Percentiles rank a stretch among this genome's conserved stretches.
Evolutionary conservation across 2,888 invertebrate species (phyloP).

Genomic region (Saturnia pavonia): DNA sequence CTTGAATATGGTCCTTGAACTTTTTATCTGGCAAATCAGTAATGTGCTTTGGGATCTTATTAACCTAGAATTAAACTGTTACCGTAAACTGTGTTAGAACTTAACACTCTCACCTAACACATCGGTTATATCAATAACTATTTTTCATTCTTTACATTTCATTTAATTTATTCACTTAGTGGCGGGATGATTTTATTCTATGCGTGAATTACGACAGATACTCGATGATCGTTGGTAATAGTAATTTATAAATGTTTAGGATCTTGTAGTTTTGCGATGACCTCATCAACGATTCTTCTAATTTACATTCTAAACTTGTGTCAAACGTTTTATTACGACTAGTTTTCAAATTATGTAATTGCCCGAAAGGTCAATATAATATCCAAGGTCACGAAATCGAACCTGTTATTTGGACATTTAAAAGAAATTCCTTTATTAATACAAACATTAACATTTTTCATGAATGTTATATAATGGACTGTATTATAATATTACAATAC

Average conservation of each 20-base stretch:
- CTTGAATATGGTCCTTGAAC: too few species aligned
- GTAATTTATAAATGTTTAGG: background rate
- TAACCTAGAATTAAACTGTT: too few species aligned
- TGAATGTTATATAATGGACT: background rate
- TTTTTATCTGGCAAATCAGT: too few species aligned
- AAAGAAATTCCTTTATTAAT: slow-evolving; percentile 14
- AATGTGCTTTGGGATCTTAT: too few species aligned
- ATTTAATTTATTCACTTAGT: background rate
- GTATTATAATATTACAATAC: background rate
- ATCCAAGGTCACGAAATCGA: slow-evolving; percentile 58
- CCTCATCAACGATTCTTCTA: slow-evolving; percentile 35
- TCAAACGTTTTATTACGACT: slow-evolving; percentile 43
- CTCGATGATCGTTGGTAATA: background rate
- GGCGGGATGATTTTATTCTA: background rate
- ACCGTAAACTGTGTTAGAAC: too few species aligned
- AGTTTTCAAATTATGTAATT: slow-evolving; percentile 61
- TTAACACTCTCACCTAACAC: too few species aligned
- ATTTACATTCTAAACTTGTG: slow-evolving; percentile 22
- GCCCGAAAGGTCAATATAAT: slow-evolving; percentile 58
- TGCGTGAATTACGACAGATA: background rate
- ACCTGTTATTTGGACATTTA: slow-evolving; percentile 46
- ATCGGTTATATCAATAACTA: too few species aligned
- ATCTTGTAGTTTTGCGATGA: slow-evolving; percentile 29
- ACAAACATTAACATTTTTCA: background rate
- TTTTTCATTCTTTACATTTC: background rate